phyloP scores from a whole-genome alignment of 2,797 vertebrate species.

The Enteromius argenteus region DNA sequence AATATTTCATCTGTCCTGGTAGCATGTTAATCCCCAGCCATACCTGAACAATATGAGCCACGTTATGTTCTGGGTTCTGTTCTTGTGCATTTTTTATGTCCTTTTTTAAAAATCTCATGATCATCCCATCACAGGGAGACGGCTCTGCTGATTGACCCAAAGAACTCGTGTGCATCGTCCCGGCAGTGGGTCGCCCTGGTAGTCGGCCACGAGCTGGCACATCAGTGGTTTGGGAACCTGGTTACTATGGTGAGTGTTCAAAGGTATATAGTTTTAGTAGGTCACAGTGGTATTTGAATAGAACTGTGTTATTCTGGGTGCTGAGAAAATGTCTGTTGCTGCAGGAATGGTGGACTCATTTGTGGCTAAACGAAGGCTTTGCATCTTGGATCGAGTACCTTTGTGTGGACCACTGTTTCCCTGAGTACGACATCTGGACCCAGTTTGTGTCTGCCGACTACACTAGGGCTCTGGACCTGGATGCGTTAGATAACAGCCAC shows the following conservation, averaged over 20 bases:
- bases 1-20: conserved; percentile 13
- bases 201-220: conserved; percentile 96
- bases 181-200: conserved; percentile 98
- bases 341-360: conserved; percentile 99
- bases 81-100: background rate
- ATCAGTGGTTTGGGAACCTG: conserved; percentile 99
- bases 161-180: conserved; percentile 97
- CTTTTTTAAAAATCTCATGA: background rate
- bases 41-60: background rate
- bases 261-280: background rate
- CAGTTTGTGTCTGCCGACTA: conserved; percentile 99
- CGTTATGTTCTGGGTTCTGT: background rate
- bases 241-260: conserved; percentile 93
- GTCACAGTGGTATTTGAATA: background rate
- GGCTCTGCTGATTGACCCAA: conserved; percentile 95
- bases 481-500: conserved; percentile 98
- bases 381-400: conserved; percentile 99
- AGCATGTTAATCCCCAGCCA: conserved; percentile 3
- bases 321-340: conserved; percentile 26
- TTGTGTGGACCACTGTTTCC: conserved; percentile 98
- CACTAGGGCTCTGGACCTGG: conserved; percentile 94
- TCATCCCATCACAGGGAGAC: conserved; percentile 85
- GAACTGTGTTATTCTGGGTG: background rate
- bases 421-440: conserved; percentile 99
- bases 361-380: conserved; percentile 99